These are phyloP conservation scores for Drosophila greeni DNA, from an alignment of 2,888 invertebrate species.

Conservation along the genomic window DNA sequence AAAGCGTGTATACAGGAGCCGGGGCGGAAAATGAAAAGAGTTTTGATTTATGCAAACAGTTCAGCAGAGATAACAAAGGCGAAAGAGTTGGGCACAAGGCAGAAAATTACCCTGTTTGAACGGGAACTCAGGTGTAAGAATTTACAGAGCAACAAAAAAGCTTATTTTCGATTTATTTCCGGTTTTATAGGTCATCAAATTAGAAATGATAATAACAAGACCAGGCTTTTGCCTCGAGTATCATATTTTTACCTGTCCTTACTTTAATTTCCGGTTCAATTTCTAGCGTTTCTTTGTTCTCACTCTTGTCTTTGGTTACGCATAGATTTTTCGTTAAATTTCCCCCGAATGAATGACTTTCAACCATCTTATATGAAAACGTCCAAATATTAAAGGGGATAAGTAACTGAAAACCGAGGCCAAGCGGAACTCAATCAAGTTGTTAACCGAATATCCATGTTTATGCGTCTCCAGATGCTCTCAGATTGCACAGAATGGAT, in stretches of 20 bases:
- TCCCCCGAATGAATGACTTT: not conserved
- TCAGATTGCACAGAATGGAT: conserved; percentile 28
- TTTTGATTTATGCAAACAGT: conserved; percentile 63
- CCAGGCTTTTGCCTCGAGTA: not conserved
- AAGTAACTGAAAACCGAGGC: not conserved
- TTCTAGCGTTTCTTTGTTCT: not conserved
- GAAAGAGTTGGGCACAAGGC: conserved; percentile 12
- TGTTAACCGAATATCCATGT: conserved; percentile 22
- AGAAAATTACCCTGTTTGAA: conserved; percentile 30
- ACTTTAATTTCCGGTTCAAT: not conserved
- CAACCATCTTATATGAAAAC: too few species aligned
- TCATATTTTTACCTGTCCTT: not conserved
- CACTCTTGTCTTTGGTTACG: not conserved
- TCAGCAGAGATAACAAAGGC: conserved; percentile 22
- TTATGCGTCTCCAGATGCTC: conserved; percentile 32
- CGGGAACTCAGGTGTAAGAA: conserved; percentile 11
- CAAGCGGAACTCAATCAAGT: conserved; percentile 30
- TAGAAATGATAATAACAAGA: conserved; percentile 4
- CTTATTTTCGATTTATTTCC: conserved; percentile 8
- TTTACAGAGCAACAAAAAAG: conserved; percentile 1
- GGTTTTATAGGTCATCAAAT: conserved; percentile 4
- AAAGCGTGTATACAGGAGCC: conserved; percentile 19
- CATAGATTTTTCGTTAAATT: not conserved
- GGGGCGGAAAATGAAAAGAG: conserved; percentile 32
- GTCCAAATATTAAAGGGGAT: not conserved